Base-by-base conservation (phyloP, 2,113 vertebrate species). In the Podiceps cristatus region DNA sequence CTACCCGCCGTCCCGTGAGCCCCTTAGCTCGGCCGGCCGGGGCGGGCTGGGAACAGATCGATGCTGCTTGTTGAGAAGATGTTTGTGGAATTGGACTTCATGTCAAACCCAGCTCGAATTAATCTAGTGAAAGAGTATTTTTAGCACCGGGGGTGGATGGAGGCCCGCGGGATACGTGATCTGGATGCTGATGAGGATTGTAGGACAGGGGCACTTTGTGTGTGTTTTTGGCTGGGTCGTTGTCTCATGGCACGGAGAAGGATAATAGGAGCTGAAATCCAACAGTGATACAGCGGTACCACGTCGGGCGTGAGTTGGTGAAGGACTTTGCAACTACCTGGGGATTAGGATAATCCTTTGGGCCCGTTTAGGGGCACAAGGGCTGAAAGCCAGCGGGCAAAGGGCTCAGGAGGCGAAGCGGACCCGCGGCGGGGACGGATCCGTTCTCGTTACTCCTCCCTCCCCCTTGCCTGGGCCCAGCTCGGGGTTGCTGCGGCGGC, bases 261-360 rank as follows among this genome's bases (percentile, higher is more conserved):
- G 93, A 37, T 18, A 35, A 77, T 2, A 31, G 49, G 86, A 96
- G 80, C 76, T 33, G 91, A 78, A 80, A 84, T 76, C 11, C 28
- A 58, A 6, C 31, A 5, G 44, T 1, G 8, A 73, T 44, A 5
- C 58, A 73, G 94, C 2, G 29, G 31, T 11, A 67, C 67, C 3
- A 1, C 0, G 0, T 7, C 1, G 1, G 12, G 69, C 0, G 7
- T 17, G 74, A 59, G n/a, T 3, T 35, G 84, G 7, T 2, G 52
- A 60, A 73, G 71, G 75, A 5, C 20, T 83, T 55, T 1, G 18
- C 42, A 58, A 1, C 80, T 25, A 44, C 40, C 37, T n/a, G 66
- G 8, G 16, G 75, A 19, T 15, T 5, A 2, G 79, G 75, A 27
- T 45, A 42, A 42, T 47, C 69, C 59, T 66, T 67, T 3, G n/a